Conservation (phyloP, 1,140 invertebrate genomes). For the Leucophenga varia region DNA sequence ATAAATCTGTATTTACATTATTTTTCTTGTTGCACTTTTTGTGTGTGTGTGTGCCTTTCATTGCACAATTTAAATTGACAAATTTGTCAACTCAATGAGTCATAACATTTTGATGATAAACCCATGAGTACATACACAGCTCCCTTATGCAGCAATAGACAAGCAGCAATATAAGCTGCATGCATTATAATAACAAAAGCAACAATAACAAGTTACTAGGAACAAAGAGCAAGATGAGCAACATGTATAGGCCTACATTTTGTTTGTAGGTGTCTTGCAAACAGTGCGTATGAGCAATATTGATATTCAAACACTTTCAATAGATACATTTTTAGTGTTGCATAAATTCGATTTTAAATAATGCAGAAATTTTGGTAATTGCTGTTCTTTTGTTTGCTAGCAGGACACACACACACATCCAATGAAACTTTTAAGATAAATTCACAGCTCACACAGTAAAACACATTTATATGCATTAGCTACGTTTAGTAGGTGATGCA, state of each 20-base stretch:
- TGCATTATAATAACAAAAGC: constrained; percentile 1
- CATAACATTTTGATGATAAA: constrained; percentile 34
- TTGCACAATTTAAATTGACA: background rate
- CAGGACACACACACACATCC: too few species aligned
- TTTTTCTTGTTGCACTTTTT: too few species aligned
- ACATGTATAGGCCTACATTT: constrained; percentile 26
- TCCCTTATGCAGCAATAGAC: too few species aligned
- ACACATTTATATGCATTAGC: constrained; percentile 40
- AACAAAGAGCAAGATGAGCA: too few species aligned
- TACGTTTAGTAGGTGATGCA: too few species aligned
- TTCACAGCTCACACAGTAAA: background rate
- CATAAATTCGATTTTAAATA: too few species aligned
- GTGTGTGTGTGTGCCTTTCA: background rate
- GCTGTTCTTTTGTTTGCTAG: too few species aligned
- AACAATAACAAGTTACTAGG: constrained; percentile 5
- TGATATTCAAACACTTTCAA: too few species aligned
- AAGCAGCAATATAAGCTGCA: background rate
- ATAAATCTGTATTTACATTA: too few species aligned
- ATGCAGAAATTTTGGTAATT: too few species aligned
- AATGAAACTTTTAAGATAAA: too few species aligned
- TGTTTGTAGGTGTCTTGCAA: constrained; percentile 31
- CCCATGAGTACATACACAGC: constrained; percentile 22
- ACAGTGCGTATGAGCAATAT: constrained; percentile 38
- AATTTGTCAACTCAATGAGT: constrained; percentile 49
- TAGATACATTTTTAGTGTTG: too few species aligned